Evolutionary conservation across 2,888 invertebrate genomes (phyloP).

Genomic region (Tethea ocularis): DNA sequence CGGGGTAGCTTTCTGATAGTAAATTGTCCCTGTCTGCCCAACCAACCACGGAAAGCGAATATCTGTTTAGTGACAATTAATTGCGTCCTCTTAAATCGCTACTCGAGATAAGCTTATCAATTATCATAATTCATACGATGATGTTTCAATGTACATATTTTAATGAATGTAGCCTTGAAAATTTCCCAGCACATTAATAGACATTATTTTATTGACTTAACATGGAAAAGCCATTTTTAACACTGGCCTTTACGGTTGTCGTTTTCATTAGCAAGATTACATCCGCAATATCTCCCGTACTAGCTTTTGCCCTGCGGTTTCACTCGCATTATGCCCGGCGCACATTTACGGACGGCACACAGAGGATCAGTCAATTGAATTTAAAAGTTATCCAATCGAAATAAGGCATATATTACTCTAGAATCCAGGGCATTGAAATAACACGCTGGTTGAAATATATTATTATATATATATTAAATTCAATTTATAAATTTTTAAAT

Average conservation of each 20-base stretch:
- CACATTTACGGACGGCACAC: no score
- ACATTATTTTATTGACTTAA: background rate
- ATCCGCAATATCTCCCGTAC: conserved; percentile 21
- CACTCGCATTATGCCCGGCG: no score
- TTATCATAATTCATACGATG: background rate
- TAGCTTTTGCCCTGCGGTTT: no score
- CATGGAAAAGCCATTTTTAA: conserved; percentile 18
- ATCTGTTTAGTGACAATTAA: background rate
- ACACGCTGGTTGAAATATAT: no score
- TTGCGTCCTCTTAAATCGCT: background rate
- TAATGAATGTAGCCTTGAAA: background rate
- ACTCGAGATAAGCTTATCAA: background rate
- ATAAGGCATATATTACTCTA: no score
- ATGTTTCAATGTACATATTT: background rate
- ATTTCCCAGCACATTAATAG: background rate
- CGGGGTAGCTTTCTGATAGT: no score
- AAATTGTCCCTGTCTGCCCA: background rate
- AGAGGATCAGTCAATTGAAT: no score
- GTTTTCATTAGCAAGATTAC: conserved; percentile 21
- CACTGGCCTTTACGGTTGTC: conserved; percentile 13
- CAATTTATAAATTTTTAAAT: no score
- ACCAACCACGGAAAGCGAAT: background rate
- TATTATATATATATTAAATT: no score
- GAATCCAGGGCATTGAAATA: no score
- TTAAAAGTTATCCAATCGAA: no score